phyloP scores from a whole-genome alignment of 2,113 vertebrate genomes.

The Spilogale gracilis region DNA sequence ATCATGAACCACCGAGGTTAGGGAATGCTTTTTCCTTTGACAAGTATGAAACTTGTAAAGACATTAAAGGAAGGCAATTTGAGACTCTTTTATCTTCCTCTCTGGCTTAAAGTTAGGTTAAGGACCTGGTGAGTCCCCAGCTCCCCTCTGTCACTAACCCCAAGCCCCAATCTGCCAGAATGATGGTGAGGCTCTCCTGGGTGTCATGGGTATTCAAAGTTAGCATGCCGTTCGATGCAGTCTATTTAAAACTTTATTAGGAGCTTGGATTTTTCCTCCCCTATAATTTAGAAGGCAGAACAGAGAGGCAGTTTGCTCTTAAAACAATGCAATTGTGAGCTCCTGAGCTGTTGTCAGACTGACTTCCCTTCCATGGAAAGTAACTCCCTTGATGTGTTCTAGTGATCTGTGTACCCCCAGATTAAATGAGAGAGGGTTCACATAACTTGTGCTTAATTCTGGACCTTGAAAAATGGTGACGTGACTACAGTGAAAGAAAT shows the following conservation, averaged over 20 bases:
- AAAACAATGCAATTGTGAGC: constrained; percentile 77
- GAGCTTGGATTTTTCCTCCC: constrained; percentile 75
- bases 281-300: constrained; percentile 85
- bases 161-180: background rate
- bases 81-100: background rate
- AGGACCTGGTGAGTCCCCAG: background rate
- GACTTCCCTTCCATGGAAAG: constrained; percentile 72
- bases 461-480: background rate
- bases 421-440: constrained; percentile 17
- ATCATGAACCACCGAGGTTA: background rate
- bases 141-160: background rate
- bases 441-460: constrained; percentile 19
- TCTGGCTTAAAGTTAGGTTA: background rate
- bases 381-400: constrained; percentile 64
- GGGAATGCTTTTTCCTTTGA: background rate
- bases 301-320: constrained; percentile 82
- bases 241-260: constrained; percentile 79
- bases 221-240: constrained; percentile 27
- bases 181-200: background rate
- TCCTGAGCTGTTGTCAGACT: constrained; percentile 70
- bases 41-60: background rate
- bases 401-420: constrained; percentile 16
- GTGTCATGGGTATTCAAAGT: constrained; percentile 76
- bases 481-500: background rate
- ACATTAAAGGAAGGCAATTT: background rate